A percentile compares a stretch with the other conserved stretches of the same genome.
Evolutionary conservation across 2,888 invertebrate species (phyloP).

Genomic region (Sphaerophoria rueppellii): DNA sequence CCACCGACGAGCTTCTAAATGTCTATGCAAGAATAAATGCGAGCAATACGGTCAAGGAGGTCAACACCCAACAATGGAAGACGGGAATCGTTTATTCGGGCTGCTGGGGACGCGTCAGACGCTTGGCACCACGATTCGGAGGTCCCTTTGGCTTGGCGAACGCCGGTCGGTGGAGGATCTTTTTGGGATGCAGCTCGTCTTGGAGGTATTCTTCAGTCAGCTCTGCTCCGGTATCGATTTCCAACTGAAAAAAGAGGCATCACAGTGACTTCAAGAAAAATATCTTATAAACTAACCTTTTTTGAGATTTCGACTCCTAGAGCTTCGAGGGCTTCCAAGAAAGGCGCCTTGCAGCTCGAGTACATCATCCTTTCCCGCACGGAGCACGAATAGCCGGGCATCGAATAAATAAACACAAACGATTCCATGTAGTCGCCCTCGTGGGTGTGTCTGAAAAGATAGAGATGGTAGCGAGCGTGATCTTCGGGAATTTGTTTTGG

Average conservation of each 20-base stretch:
- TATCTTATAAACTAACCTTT: conserved; percentile 85
- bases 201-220: conserved; percentile 94
- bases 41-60: conserved; percentile 49
- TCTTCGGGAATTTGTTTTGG: conserved; percentile 92
- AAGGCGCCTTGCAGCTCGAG: conserved; percentile 97
- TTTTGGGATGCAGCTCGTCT: conserved; percentile 97
- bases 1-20: conserved; percentile 18
- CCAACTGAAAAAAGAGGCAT: conserved; percentile 86
- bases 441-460: conserved; percentile 93
- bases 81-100: conserved; percentile 78
- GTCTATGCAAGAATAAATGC: conserved; percentile 64
- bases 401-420: conserved; percentile 97
- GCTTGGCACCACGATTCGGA: conserved; percentile 94
- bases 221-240: conserved; percentile 95
- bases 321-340: conserved; percentile 91
- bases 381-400: conserved; percentile 97
- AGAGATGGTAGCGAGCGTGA: conserved; percentile 91
- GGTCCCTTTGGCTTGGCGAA: conserved; percentile 99
- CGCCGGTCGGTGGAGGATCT: conserved; percentile 92
- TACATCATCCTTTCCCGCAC: conserved; percentile 99
- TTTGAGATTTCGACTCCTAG: conserved; percentile 91
- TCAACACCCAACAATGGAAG: conserved; percentile 9
- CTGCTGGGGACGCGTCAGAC: conserved; percentile 89
- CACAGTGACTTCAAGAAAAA: background rate
- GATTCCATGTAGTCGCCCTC: conserved; percentile 95